Evolutionary conservation across 2,113 vertebrate species (phyloP).

Genomic region (Brachypodius melanocephalos): DNA sequence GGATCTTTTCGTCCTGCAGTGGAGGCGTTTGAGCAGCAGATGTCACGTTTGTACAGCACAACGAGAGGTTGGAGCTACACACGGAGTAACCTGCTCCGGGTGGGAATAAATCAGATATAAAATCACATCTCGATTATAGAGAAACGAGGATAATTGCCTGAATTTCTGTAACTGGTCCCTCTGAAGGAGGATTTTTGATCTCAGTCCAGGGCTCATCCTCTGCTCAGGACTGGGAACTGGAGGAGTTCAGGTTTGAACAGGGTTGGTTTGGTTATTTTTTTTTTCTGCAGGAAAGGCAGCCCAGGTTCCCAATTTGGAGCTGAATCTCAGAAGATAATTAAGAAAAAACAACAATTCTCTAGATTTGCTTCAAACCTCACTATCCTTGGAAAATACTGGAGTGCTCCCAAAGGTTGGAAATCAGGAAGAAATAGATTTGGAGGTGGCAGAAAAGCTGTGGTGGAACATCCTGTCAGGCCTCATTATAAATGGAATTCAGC

Average conservation of each 20-base stretch:
- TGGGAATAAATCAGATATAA: neutral
- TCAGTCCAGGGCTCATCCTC: fast-evolving
- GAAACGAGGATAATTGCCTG: neutral
- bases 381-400: neutral
- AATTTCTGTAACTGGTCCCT: fast-evolving
- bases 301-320: neutral
- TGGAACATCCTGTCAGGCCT: neutral
- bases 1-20: neutral
- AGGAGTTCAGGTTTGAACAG: neutral
- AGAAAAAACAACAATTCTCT: neutral
- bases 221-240: neutral
- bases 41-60: neutral
- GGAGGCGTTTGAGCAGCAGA: constrained; percentile 21
- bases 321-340: neutral
- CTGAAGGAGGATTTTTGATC: neutral
- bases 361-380: neutral
- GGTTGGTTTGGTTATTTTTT: too few species aligned
- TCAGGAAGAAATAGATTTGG: neutral
- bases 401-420: neutral
- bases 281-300: neutral
- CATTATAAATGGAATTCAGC: neutral
- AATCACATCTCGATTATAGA: fast-evolving
- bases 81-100: neutral
- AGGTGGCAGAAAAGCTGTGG: neutral
- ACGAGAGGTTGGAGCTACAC: neutral